Evolutionary conservation across 2,888 invertebrate genomes (phyloP).

Genomic region (Plemyria rubiginata): DNA sequence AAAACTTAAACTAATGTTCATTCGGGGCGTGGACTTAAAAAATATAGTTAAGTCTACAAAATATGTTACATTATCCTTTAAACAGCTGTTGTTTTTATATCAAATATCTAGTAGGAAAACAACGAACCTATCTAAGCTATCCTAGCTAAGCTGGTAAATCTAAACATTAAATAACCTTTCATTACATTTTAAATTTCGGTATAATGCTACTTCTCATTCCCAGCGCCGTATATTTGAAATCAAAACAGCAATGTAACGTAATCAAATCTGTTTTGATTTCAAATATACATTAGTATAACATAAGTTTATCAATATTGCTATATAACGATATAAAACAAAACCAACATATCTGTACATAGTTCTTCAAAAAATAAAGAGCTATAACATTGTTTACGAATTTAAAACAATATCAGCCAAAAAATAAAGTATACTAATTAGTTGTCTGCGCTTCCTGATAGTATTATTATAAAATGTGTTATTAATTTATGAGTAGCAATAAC

Average conservation of each 20-base stretch:
- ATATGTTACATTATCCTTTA: conserved; percentile 2
- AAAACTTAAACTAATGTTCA: conserved; percentile 33
- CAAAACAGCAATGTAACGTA: too few relatives aligned
- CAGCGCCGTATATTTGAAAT: too few relatives aligned
- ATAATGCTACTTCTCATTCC: too few relatives aligned
- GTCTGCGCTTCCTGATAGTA: conserved; percentile 66
- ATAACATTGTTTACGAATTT: neutral
- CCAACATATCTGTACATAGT: neutral
- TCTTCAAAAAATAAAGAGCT: neutral
- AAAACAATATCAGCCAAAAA: conserved; percentile 9
- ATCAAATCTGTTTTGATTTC: too few relatives aligned
- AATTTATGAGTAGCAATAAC: conserved; percentile 76
- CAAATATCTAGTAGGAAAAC: too few relatives aligned
- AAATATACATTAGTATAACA: neutral
- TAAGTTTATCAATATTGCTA: neutral
- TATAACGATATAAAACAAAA: neutral
- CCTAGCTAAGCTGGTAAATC: too few relatives aligned
- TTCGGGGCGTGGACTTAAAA: conserved; percentile 35
- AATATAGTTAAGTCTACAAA: conserved; percentile 6
- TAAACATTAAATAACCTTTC: too few relatives aligned
- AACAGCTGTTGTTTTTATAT: neutral
- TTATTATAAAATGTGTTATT: conserved; percentile 75
- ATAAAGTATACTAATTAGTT: conserved; percentile 13
- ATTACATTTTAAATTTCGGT: too few relatives aligned
- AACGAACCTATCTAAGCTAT: too few relatives aligned